phyloP scores from a whole-genome alignment of 2,113 vertebrate genomes.

The Scytalopus superciliaris region DNA sequence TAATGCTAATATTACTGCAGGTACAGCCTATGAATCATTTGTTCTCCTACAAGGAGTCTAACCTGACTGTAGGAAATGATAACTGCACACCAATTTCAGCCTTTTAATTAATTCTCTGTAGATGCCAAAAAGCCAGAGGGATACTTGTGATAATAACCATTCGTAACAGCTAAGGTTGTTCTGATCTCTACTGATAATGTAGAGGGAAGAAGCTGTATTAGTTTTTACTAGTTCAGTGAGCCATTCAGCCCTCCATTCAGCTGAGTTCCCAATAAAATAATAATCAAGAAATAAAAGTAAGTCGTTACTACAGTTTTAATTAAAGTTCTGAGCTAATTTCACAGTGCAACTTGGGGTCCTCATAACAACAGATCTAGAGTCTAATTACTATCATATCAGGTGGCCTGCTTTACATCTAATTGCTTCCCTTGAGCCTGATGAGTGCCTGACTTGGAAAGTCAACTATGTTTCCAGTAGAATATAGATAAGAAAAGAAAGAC shows the following conservation, averaged over 20 bases:
- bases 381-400: constrained; percentile 59
- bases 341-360: not conserved
- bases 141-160: not conserved
- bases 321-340: constrained; percentile 58
- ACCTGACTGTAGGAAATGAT: not conserved
- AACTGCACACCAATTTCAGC: not conserved
- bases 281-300: constrained; percentile 41
- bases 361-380: constrained; percentile 26
- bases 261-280: not conserved
- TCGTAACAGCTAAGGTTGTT: not conserved
- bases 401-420: constrained; percentile 48
- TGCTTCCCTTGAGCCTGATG: constrained; percentile 51
- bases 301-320: constrained; percentile 56
- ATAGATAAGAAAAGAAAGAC: not conserved
- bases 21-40: not conserved
- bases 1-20: not conserved
- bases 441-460: constrained; percentile 29
- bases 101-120: constrained; percentile 11
- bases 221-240: not conserved
- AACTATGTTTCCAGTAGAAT: constrained; percentile 23
- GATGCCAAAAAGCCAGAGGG: not conserved
- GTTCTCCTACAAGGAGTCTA: not conserved
- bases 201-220: not conserved
- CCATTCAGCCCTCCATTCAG: not conserved
- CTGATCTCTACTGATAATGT: not conserved